These are phyloP conservation scores for Eutrigla gurnardus DNA, from an alignment of 2,797 vertebrate species.

Conservation along the genomic window DNA sequence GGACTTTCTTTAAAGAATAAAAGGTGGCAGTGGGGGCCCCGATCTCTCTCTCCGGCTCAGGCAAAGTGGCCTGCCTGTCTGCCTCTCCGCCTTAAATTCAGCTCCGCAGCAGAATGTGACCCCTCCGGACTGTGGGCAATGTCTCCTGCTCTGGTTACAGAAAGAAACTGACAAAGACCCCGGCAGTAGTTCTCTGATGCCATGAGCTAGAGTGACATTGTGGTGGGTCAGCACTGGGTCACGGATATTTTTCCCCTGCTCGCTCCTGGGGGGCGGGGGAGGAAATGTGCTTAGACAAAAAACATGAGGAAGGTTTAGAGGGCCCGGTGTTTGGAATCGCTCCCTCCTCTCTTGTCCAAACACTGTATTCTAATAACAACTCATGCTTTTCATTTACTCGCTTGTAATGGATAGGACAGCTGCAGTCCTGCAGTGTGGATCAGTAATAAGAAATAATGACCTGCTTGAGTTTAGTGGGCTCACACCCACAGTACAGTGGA, in stretches of 20 bases:
- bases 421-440: conserved; percentile 55
- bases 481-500: conserved; percentile 63
- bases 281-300: conserved; percentile 59
- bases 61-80: conserved; percentile 64
- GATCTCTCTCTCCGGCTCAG: conserved; percentile 48
- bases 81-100: conserved; percentile 77
- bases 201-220: conserved; percentile 80
- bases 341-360: conserved; percentile 61
- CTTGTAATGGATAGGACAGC: conserved; percentile 54
- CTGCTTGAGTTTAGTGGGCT: conserved; percentile 68
- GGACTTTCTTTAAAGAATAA: conserved; percentile 66
- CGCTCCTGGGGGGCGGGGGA: conserved; percentile 40
- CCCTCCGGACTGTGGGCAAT: conserved; percentile 79
- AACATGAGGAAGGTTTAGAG: conserved; percentile 59
- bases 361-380: conserved; percentile 66
- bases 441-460: conserved; percentile 76
- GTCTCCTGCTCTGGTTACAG: conserved; percentile 80
- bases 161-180: conserved; percentile 82
- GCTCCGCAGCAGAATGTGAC: conserved; percentile 79
- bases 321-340: conserved; percentile 50
- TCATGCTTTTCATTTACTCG: conserved; percentile 43
- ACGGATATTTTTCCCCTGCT: conserved; percentile 69
- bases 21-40: conserved; percentile 67
- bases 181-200: conserved; percentile 72
- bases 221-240: conserved; percentile 81